Percentiles rank a stretch among this genome's conserved stretches.
Conservation (phyloP, 2,797 vertebrate species). For the Acanthopagrus latus region DNA sequence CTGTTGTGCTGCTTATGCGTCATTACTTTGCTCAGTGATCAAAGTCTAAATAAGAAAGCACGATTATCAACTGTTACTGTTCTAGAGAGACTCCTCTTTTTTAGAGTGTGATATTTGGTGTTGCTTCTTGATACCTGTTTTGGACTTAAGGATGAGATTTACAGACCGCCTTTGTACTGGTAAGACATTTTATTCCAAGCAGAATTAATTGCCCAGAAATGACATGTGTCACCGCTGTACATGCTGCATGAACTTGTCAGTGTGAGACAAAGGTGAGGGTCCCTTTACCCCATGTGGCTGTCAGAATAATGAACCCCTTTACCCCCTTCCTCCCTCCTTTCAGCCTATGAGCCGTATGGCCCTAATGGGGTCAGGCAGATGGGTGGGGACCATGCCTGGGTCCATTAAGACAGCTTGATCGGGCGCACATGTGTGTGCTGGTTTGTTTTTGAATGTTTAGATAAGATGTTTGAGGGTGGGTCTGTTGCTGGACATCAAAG, state of each 20-base stretch:
- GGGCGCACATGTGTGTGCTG: conserved; percentile 21
- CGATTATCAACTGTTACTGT: background rate
- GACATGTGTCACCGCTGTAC: conserved; percentile 21
- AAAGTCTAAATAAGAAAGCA: conserved; percentile 69
- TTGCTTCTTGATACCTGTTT: background rate
- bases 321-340: conserved; percentile 2
- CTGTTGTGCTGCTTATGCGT: conserved; percentile 13
- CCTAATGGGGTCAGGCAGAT: conserved; percentile 85
- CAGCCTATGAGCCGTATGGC: conserved; percentile 72
- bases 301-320: conserved; percentile 73
- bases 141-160: conserved; percentile 30
- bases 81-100: background rate
- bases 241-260: conserved; percentile 49
- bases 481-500: background rate
- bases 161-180: conserved; percentile 16
- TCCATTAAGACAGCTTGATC: conserved; percentile 58
- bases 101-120: background rate
- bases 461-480: background rate
- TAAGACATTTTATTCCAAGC: conserved; percentile 46
- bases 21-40: conserved; percentile 51
- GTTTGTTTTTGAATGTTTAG: conserved; percentile 34
- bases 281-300: conserved; percentile 41
- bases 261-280: conserved; percentile 61
- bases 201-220: conserved; percentile 11
- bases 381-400: conserved; percentile 70